phyloP scores from a whole-genome alignment of 2,797 vertebrate species.

The Neoniphon sammara region DNA sequence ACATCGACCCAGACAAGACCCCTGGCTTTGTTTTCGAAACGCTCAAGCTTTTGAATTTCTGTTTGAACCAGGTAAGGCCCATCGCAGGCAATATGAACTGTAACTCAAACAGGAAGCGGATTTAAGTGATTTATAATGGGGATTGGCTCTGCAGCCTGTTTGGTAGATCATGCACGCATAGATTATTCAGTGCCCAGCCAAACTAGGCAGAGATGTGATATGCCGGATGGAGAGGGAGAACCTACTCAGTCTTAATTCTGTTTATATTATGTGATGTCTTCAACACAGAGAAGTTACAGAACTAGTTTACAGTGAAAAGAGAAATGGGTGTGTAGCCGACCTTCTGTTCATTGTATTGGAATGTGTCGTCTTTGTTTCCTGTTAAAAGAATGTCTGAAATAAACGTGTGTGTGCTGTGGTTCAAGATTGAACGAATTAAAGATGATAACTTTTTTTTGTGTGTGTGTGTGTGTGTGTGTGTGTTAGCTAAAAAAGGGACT shows the following conservation, averaged over 20 bases:
- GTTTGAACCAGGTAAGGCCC: conserved; percentile 84
- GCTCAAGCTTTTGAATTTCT: conserved; percentile 86
- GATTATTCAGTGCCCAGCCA: conserved; percentile 14
- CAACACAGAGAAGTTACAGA: conserved; percentile 48
- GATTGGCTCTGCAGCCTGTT: conserved; percentile 16
- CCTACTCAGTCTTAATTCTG: conserved; percentile 19
- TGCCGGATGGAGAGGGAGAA: conserved; percentile 8
- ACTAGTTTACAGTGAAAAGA: conserved; percentile 66
- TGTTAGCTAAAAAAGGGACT: conserved; percentile 83
- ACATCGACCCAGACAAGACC: conserved; percentile 87
- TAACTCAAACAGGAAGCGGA: conserved; percentile 12
- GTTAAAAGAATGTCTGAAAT: conserved; percentile 13
- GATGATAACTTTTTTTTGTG: conserved; percentile 13
- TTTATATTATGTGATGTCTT: conserved; percentile 30
- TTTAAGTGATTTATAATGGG: conserved; percentile 35
- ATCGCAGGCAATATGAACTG: not conserved
- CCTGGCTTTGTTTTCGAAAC: conserved; percentile 88
- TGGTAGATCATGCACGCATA: conserved; percentile 18
- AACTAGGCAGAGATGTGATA: no score
- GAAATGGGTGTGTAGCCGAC: conserved; percentile 45
- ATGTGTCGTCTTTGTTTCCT: conserved; percentile 38
- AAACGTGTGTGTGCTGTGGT: conserved; percentile 12
- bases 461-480: conserved; percentile 44
- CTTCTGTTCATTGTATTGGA: conserved; percentile 46
- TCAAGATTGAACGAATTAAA: conserved; percentile 7